Conservation (phyloP, 2,113 vertebrate genomes). For the Engraulis encrasicolus region DNA sequence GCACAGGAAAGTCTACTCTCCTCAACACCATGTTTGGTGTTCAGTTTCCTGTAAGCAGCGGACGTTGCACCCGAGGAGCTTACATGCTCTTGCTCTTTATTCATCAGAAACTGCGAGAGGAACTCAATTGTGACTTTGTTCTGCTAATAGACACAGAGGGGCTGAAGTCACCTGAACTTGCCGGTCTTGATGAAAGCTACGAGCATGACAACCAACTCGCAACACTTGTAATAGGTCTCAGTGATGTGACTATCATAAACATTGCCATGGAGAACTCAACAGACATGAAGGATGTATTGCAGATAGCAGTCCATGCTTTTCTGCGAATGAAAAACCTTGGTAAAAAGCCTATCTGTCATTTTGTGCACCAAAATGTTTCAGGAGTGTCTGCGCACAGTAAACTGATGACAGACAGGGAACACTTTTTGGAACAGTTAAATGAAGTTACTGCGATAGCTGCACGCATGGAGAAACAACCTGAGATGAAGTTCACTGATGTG, state of each 20-base stretch:
- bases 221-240: constrained; percentile 77
- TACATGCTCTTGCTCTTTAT: constrained; percentile 73
- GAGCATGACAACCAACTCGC: constrained; percentile 79
- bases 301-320: constrained; percentile 70
- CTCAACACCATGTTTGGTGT: constrained; percentile 87
- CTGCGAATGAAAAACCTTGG: constrained; percentile 71
- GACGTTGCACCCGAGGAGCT: constrained; percentile 76
- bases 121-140: constrained; percentile 70
- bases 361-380: constrained; percentile 80
- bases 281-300: constrained; percentile 70
- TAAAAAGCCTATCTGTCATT: constrained; percentile 75
- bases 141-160: constrained; percentile 72
- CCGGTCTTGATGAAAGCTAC: constrained; percentile 59
- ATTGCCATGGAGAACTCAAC: constrained; percentile 67
- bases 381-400: constrained; percentile 72
- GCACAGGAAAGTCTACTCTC: constrained; percentile 84
- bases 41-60: constrained; percentile 79
- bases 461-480: constrained; percentile 72
- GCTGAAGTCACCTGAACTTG: constrained; percentile 65
- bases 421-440: constrained; percentile 67
- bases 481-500: constrained; percentile 64
- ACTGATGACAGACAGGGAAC: constrained; percentile 69
- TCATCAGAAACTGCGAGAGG: constrained; percentile 50
- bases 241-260: constrained; percentile 78
- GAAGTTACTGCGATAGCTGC: constrained; percentile 69